Evolutionary conservation across 64 coral and sea anemone genomes (phyloP).

Genomic region (Actinia tenebrosa): DNA sequence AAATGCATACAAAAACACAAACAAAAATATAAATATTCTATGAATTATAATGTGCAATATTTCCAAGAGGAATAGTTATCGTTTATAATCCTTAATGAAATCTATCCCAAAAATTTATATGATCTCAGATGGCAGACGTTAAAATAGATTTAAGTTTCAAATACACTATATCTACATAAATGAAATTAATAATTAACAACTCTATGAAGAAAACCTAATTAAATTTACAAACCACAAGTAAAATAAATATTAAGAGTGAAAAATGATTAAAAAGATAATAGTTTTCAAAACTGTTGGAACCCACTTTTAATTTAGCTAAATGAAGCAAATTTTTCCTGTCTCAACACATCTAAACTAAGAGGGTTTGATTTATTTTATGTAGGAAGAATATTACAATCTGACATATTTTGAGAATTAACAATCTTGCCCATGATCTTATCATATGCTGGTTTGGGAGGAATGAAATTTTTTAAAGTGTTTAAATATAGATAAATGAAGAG

Average conservation of each 20-base stretch:
- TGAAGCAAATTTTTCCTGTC: not conserved
- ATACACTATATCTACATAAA: not conserved
- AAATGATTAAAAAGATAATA: not conserved
- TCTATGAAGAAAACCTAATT: not conserved
- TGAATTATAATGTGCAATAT: no score
- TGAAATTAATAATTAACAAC: not conserved
- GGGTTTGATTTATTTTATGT: not conserved
- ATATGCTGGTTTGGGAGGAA: not conserved
- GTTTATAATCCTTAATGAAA: no score
- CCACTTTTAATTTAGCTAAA: not conserved
- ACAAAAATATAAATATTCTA: no score
- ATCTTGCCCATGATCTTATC: not conserved
- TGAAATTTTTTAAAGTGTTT: not conserved
- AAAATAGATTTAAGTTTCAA: not conserved
- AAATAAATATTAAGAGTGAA: not conserved
- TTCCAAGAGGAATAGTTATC: no score
- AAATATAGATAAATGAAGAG: not conserved
- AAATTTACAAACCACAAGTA: not conserved
- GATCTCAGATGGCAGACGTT: no score
- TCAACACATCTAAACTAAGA: not conserved
- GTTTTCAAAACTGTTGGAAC: not conserved
- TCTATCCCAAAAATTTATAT: no score
- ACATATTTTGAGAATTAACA: not conserved
- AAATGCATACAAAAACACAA: no score
- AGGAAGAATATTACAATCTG: not conserved